phyloP scores from a whole-genome alignment of 2,113 vertebrate genomes.

The Xenus cinereus region DNA sequence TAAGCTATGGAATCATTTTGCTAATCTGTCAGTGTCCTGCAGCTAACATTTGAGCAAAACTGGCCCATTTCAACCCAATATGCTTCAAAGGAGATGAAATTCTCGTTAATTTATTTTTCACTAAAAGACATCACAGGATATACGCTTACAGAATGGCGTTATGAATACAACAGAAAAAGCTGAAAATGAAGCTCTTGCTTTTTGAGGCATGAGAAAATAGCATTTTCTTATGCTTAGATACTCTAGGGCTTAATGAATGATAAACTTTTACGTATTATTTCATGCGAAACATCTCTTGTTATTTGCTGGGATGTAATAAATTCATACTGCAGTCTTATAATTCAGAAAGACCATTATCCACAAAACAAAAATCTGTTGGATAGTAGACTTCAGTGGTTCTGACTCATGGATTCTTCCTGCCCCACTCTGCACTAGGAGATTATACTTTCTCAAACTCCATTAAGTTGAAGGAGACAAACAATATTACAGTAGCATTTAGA shows the following conservation, averaged over 20 bases:
- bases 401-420: not conserved
- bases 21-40: not conserved
- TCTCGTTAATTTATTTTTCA: not conserved
- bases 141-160: not conserved
- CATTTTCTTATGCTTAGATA: not conserved
- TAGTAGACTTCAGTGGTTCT: not conserved
- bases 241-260: not conserved
- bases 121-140: not conserved
- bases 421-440: rapidly evolving
- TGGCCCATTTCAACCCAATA: not conserved
- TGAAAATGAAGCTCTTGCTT: not conserved
- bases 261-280: not conserved
- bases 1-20: not conserved
- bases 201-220: not conserved
- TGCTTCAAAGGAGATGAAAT: not conserved
- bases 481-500: not conserved
- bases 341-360: not conserved
- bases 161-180: not conserved
- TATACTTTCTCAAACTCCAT: not conserved
- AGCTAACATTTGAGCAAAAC: not conserved
- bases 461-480: not conserved
- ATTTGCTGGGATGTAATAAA: not conserved
- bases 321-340: not conserved
- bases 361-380: not conserved
- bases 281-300: not conserved